Evolutionary conservation across 2,797 vertebrate genomes (phyloP).

Genomic region (Lagocephalus sceleratus): DNA sequence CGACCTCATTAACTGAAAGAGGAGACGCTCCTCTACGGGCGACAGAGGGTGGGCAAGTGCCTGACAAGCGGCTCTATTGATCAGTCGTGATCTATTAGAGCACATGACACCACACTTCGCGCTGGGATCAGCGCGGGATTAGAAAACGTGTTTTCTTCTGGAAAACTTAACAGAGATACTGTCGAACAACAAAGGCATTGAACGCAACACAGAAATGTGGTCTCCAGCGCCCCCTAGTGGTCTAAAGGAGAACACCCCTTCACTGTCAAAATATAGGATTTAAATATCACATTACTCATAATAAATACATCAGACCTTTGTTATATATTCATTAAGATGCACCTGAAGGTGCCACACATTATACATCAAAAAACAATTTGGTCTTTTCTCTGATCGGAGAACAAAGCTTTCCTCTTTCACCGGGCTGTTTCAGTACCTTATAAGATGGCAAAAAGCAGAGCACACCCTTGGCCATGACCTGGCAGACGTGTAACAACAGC

Average conservation of each 20-base stretch:
- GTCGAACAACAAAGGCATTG: neutral
- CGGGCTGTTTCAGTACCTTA: slow-evolving; percentile 76
- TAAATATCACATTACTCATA: too few species aligned
- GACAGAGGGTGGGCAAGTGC: slow-evolving; percentile 47
- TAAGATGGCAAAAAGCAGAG: slow-evolving; percentile 96
- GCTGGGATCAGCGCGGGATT: slow-evolving; percentile 11
- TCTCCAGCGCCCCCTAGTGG: slow-evolving; percentile 81
- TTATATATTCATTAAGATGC: too few species aligned
- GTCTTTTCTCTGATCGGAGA: neutral
- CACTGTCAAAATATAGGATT: too few species aligned
- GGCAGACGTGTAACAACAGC: slow-evolving; percentile 85
- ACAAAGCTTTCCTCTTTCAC: neutral
- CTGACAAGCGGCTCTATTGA: slow-evolving; percentile 58
- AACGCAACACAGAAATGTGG: slow-evolving; percentile 48
- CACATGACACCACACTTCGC: slow-evolving; percentile 15
- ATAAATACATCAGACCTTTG: too few species aligned
- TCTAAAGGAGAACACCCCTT: slow-evolving; percentile 32
- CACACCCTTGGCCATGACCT: slow-evolving; percentile 83
- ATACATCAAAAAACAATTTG: too few species aligned
- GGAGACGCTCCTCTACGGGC: slow-evolving; percentile 61
- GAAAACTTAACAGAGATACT: neutral
- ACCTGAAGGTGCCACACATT: too few species aligned
- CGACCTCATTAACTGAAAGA: slow-evolving; percentile 73
- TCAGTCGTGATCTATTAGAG: slow-evolving; percentile 31
- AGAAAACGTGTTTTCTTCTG: slow-evolving; percentile 10